Evolutionary conservation across 92 coral and sea anemone genomes (phyloP), one percentile per base, ranked within the genome.

Genomic region (Diadumene lineata): DNA sequence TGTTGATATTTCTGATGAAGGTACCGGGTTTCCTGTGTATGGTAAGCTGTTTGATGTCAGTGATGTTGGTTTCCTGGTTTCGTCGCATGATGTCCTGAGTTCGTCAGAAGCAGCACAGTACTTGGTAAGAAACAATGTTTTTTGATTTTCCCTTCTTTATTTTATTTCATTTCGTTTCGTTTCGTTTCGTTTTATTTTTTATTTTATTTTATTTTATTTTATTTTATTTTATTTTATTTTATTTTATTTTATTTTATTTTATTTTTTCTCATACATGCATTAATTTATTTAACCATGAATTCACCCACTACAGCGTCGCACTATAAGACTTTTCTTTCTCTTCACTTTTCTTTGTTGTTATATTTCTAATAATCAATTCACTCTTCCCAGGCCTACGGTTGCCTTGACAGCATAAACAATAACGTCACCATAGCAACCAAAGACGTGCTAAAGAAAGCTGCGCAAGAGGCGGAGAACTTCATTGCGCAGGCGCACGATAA

Each of bases 401-500:
- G 99, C 60, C 84, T 96, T 9, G 97, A 93, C 19, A 93, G 92
- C 11, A 83, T 96, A 22, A 87, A 84, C 11, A 62, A 88, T 7
- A 79, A 92, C 17, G 86, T 96, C 10, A 86, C 91, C 17, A 66
- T 64, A 29, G 88, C 70, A 50, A 90, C 90, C 21, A 72, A 84
- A 60, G 66, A 68, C 15, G 73, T 86, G 30, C 65, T 96, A 0
- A 77, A 77, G 26, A 79, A 83, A 27, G 91, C 97, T 3, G 96
- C 99, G 19, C 72, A 74, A 7, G 97, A 96, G 19, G 99, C 99
- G 8, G 88, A 96, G 48, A 85, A 66, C 50, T 96, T 89, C 66
- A 86, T 96, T 73, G 74, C 79, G 31, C 97, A 96, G 76, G 99
- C 99, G 34, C 85, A 91, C n/a, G 88, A 84, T 18, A 96, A 96